Conservation (phyloP, 1,140 invertebrate species). For the Nasonia giraulti region DNA sequence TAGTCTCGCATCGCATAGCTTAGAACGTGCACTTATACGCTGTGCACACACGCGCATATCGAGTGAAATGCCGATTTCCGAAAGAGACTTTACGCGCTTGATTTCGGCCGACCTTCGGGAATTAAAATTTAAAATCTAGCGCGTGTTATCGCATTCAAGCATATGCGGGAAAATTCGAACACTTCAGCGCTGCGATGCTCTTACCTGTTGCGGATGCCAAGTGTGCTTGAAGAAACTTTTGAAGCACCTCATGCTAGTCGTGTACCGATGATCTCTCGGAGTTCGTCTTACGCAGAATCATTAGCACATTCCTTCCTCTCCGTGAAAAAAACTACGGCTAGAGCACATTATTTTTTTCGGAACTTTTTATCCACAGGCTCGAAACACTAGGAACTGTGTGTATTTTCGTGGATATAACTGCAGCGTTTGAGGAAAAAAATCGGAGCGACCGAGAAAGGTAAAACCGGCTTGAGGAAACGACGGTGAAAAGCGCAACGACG, state of each 20-base stretch:
- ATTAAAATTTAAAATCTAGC: not conserved
- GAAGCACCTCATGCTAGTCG: conserved; percentile 63
- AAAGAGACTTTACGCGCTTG: too few species aligned
- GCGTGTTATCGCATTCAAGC: too few species aligned
- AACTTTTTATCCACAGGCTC: too few species aligned
- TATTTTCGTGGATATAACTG: too few species aligned
- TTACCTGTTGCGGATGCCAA: conserved; percentile 68
- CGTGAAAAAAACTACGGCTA: too few species aligned
- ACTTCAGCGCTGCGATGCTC: not conserved
- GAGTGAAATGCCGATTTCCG: too few species aligned
- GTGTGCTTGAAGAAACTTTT: conserved; percentile 68
- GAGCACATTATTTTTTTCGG: too few species aligned
- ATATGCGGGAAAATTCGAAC: too few species aligned
- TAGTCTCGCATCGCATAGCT: not conserved
- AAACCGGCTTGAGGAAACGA: not conserved
- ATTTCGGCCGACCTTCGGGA: not conserved
- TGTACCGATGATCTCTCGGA: not conserved
- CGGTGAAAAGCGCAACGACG: not conserved
- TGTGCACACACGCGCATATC: too few species aligned
- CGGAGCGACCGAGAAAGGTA: not conserved
- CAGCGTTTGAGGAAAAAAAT: not conserved
- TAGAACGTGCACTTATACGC: too few species aligned
- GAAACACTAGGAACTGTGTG: too few species aligned
- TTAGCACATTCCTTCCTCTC: not conserved
- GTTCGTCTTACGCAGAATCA: not conserved